Percentiles rank a stretch among this genome's conserved stretches.
phyloP scores from a whole-genome alignment of 2,888 invertebrate genomes.

The Trissolcus brochymenae region DNA sequence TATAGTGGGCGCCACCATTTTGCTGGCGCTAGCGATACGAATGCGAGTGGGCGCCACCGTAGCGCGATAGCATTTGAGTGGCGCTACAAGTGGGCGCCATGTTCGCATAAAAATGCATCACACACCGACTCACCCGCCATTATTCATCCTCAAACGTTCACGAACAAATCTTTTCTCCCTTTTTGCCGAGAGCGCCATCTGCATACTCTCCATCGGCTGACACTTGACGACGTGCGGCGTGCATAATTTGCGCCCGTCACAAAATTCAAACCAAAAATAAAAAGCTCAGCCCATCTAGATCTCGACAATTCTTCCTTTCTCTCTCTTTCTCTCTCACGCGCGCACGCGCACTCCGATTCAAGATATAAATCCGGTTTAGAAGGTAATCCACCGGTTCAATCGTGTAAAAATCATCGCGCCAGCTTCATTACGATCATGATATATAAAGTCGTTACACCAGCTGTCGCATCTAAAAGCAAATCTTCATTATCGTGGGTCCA shows the following conservation, averaged over 20 bases:
- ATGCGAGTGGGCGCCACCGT: conserved; percentile 51
- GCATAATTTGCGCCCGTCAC: no score
- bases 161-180: no score
- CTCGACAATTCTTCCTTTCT: no score
- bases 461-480: not conserved
- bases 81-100: conserved; percentile 53
- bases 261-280: no score
- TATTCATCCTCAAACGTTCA: not conserved
- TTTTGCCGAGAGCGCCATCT: conserved; percentile 9
- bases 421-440: conserved; percentile 62
- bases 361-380: conserved; percentile 66
- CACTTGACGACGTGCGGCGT: no score
- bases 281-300: no score
- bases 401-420: conserved; percentile 61
- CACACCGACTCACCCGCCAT: conserved; percentile 34
- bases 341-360: conserved; percentile 47
- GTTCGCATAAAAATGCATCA: conserved; percentile 25
- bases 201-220: not conserved
- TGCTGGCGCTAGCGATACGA: conserved; percentile 45
- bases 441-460: conserved; percentile 25
- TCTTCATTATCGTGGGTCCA: not conserved
- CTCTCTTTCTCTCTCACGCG: no score
- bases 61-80: conserved; percentile 51
- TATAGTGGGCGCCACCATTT: conserved; percentile 50
- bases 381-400: conserved; percentile 59